Evolutionary conservation across 2,113 vertebrate genomes (phyloP), one percentile per base, ranked within the genome.

Genomic region (Pelmatolapia mariae): DNA sequence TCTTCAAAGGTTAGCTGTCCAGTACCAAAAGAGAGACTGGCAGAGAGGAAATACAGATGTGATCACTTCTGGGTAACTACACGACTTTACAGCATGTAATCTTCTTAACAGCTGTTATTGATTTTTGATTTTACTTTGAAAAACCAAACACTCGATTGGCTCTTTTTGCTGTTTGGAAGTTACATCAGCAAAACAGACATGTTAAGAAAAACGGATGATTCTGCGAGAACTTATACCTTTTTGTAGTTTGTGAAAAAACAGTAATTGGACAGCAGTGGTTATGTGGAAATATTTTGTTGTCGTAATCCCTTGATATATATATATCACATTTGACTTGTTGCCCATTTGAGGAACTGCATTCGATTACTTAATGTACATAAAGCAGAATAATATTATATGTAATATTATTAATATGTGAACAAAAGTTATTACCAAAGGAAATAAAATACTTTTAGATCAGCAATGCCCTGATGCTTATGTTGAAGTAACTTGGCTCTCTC

Each of bases 21-120:
- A 97, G 84, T 97, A 97, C 2, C 93, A 97, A 94, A 98, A 97
- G 96, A 96, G 95, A 92, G 98, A 98, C 81, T 98, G 97, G 94
- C 96, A 97, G 52, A 95, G 97, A 82, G 96, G 96, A 31, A 97
- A 97, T 1, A 45, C 92, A 1, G 97, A 98, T 31, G 82, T 87
- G 0, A 9, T 86, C 54, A 54, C 81, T 8, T 89, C 93, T 84
- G 91, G 94, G 95, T 96, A 92, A 89, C 11, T 8, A 40, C 9
- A 45, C 63, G 3, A 4, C 11, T 12, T 8, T 0, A 26, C 13
- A 50, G 22, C 24, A 0, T 45, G 7, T 16, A 43, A 16, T 16
- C 4, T 50, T 50, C 24, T 31, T 19, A 76, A 1, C 29, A 52
- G 73, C 47, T 54, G 7, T 80, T 36, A 12, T 7, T 45, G 8